Evolutionary conservation across 1,140 invertebrate genomes (phyloP), one percentile per base, ranked within the genome.

Genomic region (Aricia agestis): DNA sequence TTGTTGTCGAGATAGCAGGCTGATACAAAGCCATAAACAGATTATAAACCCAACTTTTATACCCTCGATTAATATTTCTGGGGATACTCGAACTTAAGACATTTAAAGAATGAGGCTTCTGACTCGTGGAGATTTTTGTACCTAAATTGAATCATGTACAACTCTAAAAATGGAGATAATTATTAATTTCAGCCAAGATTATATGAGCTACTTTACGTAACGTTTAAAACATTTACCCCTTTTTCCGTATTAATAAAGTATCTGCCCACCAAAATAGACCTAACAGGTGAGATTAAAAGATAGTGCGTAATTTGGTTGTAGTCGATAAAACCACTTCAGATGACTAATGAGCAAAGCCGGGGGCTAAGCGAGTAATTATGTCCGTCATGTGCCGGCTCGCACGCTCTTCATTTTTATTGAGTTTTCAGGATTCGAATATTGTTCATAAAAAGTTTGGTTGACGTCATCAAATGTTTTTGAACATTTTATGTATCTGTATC

Each of bases 331-430:
- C 68, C 83, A 82, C 86, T 84, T 70, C 65, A 82, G 67, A 65
- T 72, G 71, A 80, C 71, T 88, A 88, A 88, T 88, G 86, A 84
- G 83, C 79, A 88, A 84, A 88, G 81, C 85, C 84, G 72, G 71
- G 76, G 65, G 73, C 77, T 84, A 84, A 82, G 76, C 82, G 78
- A 82, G 81, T 83, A 80, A 88, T 85, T 84, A 85, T 61, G 15
- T 31, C 3, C 7, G 52, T 19, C 86, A 88, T 76, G 79, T 88
- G 86, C 19, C 7, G 42, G 74, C 80, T 88, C 84, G 75, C 86
- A 88, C 79, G 79, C 71, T 75, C 71, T 85, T 82, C 85, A 84
- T 82, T 84, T 82, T 61, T 74, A 69, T 84, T 75, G 68, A 84
- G 83, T 83, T 77, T 72, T 74, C 71, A 78, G 79, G 77, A 84